Evolutionary conservation across 2,113 vertebrate genomes (phyloP).

Genomic region (Zingel zingel): DNA sequence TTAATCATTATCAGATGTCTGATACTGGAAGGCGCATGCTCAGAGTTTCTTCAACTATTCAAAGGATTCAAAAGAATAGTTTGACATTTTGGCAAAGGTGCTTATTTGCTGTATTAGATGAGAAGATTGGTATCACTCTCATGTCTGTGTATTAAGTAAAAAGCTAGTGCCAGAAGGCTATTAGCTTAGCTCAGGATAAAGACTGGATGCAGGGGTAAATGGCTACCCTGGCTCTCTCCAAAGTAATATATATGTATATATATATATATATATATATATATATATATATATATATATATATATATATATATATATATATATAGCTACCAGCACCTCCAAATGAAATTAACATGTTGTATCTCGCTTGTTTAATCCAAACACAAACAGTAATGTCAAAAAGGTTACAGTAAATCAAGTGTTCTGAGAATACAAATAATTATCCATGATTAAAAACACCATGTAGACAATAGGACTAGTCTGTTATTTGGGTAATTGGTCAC

Average conservation of each 20-base stretch:
- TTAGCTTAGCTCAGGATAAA: no score
- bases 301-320: no score
- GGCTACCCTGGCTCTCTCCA: no score
- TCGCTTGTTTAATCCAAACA: no score
- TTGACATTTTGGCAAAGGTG: neutral
- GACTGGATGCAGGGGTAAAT: no score
- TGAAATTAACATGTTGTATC: no score
- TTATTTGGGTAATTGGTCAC: slow-evolving; percentile 37
- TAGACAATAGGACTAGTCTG: slow-evolving; percentile 26
- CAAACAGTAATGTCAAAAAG: neutral
- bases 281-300: no score
- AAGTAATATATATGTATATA: no score
- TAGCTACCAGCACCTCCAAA: no score
- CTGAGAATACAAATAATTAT: slow-evolving; percentile 27
- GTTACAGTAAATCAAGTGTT: slow-evolving; percentile 16
- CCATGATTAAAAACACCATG: slow-evolving; percentile 10
- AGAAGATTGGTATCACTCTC: neutral
- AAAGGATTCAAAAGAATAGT: neutral
- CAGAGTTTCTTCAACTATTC: neutral
- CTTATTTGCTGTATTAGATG: neutral
- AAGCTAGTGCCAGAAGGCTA: no score
- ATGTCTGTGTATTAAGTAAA: no score
- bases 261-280: no score
- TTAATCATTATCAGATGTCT: neutral
- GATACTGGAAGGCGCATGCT: neutral